Evolutionary conservation across 2,888 invertebrate genomes (phyloP), one percentile per base, ranked within the genome.

Genomic region (Petrophora chlorosata): DNA sequence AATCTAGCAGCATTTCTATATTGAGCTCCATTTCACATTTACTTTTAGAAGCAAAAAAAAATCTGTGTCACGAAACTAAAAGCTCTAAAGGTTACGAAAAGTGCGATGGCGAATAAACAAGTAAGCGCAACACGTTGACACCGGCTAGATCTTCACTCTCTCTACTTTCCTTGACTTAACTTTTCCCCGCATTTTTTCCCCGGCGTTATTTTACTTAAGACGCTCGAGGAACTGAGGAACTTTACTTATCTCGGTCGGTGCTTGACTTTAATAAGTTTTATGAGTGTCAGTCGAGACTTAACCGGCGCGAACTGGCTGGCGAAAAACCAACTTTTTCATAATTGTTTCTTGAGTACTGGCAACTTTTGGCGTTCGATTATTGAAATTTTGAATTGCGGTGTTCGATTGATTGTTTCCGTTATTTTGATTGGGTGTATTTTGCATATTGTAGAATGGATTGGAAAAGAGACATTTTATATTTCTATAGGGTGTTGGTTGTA

Each of bases 211-310:
- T 90, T 88, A 90, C 89, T 88, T 86, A 89, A 88, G 88, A 84
- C 84, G 78, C 72, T 67, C 74, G 85, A 78, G 79, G 79, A 90
- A 88, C n/a, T n/a, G n/a, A n/a, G n/a, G n/a, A n/a, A n/a, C n/a
- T n/a, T n/a, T n/a, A n/a, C 85, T 88, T 89, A 88, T 87, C 89
- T 88, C 85, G 85, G 84, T 76, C 85, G 85, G 89, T 89, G 86
- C 88, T 89, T 89, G 89, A 89, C 89, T 89, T 89, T 88, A 89
- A 89, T 89, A 89, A 90, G 88, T 90, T 89, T 89, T 87, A 88
- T 86, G 88, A 89, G 87, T 85, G 88, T 86, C 87, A 85, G 86
- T 79, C 84, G 84, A 74, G 85, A 85, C 83, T 84, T 84, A 86
- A 87, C 87, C 82, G 87, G 80, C 81, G 82, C 76, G 84, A 85